A percentile compares a stretch with the other conserved stretches of the same genome.
Conservation (phyloP, 2,113 vertebrate species). For the Nymphicus hollandicus region DNA sequence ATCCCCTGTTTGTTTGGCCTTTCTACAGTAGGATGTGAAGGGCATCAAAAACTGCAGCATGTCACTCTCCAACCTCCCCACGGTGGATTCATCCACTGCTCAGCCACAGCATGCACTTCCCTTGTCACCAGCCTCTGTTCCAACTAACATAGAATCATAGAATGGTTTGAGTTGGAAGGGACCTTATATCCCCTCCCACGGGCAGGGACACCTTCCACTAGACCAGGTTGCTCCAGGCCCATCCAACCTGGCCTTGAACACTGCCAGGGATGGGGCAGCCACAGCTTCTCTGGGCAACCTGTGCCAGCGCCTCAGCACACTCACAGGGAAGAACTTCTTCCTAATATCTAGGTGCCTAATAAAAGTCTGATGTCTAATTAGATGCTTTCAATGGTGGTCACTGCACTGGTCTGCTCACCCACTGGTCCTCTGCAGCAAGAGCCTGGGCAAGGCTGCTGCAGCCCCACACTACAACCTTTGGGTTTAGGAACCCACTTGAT, state of each 20-base stretch:
- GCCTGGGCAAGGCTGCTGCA: background rate
- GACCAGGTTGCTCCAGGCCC: too few relatives aligned
- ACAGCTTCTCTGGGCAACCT: background rate
- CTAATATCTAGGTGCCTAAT: background rate
- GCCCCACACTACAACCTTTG: background rate
- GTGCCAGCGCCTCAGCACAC: background rate
- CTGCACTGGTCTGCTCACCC: background rate
- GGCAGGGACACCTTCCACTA: too few relatives aligned
- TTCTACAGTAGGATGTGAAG: background rate
- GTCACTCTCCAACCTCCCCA: background rate
- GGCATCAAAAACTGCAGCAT: background rate
- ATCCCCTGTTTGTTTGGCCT: background rate
- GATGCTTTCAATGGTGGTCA: background rate
- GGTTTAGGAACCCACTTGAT: background rate
- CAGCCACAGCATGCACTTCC: accelerated
- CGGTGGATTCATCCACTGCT: background rate
- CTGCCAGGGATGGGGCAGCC: background rate
- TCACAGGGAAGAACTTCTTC: background rate
- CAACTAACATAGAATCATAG: background rate
- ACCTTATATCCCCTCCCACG: too few relatives aligned
- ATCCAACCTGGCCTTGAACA: background rate
- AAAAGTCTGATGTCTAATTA: background rate
- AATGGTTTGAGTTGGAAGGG: too few relatives aligned
- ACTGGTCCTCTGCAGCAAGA: background rate
- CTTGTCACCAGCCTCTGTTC: accelerated